Conservation (phyloP, 1,140 invertebrate genomes). For the Mamestra configurata region DNA sequence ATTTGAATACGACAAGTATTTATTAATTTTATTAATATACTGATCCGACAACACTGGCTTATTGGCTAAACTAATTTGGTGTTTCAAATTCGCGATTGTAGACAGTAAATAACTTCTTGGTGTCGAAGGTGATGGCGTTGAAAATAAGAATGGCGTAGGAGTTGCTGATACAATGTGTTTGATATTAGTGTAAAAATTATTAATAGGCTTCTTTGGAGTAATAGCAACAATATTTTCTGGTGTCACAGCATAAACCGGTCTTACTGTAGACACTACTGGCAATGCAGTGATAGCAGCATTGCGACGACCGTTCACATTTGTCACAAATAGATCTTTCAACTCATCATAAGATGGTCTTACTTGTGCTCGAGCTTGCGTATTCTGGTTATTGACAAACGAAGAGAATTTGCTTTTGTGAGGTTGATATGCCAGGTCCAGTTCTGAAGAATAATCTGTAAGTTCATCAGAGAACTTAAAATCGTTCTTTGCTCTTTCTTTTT, state of each 20-base stretch:
- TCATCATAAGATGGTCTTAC: slow-evolving; percentile 72
- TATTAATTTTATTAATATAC: slow-evolving; percentile 79
- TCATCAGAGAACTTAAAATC: slow-evolving; percentile 66
- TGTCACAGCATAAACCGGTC: slow-evolving; percentile 63
- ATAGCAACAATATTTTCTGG: slow-evolving; percentile 72
- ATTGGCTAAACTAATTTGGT: slow-evolving; percentile 62
- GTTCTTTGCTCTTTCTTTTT: neutral
- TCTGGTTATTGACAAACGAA: slow-evolving; percentile 48
- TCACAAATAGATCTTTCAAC: slow-evolving; percentile 69
- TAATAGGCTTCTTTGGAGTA: slow-evolving; percentile 58
- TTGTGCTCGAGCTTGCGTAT: slow-evolving; percentile 57
- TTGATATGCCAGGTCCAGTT: slow-evolving; percentile 70
- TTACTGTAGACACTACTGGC: slow-evolving; percentile 62
- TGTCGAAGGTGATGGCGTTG: slow-evolving; percentile 58
- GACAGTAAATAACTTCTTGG: slow-evolving; percentile 73
- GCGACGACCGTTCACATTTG: slow-evolving; percentile 58
- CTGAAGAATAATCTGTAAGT: slow-evolving; percentile 70
- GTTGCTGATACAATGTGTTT: slow-evolving; percentile 53
- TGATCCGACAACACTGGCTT: slow-evolving; percentile 73
- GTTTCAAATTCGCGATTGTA: slow-evolving; percentile 71
- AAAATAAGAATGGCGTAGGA: slow-evolving; percentile 41
- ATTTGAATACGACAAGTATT: slow-evolving; percentile 59
- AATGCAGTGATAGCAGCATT: slow-evolving; percentile 56
- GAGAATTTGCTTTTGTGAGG: slow-evolving; percentile 68
- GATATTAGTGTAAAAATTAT: slow-evolving; percentile 64